These are phyloP conservation scores for Pelusios castaneus DNA, from an alignment of 2,113 vertebrate species.

Conservation along the genomic window DNA sequence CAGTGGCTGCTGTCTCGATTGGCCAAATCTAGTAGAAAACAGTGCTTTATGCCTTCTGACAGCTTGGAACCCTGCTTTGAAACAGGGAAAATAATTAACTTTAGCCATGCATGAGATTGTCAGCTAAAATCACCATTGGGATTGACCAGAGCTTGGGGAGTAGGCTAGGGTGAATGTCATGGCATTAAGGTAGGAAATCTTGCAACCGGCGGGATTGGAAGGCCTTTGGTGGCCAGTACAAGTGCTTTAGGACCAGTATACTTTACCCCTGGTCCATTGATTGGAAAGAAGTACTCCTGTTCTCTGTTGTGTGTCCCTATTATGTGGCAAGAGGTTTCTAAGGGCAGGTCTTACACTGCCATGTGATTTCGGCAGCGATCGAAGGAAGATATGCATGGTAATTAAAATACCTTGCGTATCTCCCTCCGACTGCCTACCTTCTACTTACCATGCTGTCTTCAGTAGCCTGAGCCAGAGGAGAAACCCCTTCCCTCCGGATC, in stretches of 20 bases:
- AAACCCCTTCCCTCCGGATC: too few species aligned
- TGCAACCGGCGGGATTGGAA: accelerated
- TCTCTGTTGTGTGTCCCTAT: accelerated
- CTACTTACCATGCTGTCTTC: too few species aligned
- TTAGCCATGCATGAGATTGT: not conserved
- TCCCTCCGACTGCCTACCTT: too few species aligned
- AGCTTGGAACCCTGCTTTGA: not conserved
- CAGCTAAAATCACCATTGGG: not conserved
- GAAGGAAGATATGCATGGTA: too few species aligned
- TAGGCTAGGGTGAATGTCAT: not conserved
- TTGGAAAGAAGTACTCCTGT: not conserved
- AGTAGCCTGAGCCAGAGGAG: too few species aligned
- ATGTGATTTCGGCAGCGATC: too few species aligned
- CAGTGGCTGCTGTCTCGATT: not conserved
- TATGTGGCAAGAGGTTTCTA: not conserved
- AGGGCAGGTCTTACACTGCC: too few species aligned
- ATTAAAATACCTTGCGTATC: too few species aligned
- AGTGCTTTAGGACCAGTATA: accelerated
- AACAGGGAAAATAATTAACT: not conserved
- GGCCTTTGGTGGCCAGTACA: not conserved
- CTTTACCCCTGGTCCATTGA: not conserved
- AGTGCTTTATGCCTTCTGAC: not conserved
- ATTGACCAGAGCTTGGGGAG: not conserved
- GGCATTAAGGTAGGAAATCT: not conserved
- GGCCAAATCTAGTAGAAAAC: not conserved